Conservation (phyloP, 2,797 vertebrate genomes). For the Urocyon cinereoargenteus region DNA sequence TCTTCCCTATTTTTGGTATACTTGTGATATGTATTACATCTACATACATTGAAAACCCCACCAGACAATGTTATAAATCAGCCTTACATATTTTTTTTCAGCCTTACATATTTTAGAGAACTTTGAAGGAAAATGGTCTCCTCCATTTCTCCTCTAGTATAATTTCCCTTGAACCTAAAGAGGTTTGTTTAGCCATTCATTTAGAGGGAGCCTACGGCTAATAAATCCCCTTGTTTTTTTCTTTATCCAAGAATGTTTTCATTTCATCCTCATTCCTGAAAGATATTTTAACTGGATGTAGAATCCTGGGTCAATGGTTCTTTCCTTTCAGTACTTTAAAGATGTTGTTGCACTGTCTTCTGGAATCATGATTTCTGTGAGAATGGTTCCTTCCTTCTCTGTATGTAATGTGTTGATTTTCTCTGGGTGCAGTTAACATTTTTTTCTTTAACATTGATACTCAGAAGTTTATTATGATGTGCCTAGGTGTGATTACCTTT, state of each 20-base stretch:
- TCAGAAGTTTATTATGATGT: slow-evolving; percentile 21
- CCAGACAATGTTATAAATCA: neutral
- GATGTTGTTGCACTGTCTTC: neutral
- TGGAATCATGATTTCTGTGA: neutral
- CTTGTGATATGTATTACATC: neutral
- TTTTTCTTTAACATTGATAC: slow-evolving; percentile 23
- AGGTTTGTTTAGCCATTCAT: neutral
- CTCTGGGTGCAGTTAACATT: neutral
- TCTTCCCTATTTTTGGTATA: neutral
- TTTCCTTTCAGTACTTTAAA: neutral
- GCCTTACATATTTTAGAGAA: neutral
- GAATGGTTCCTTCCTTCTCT: neutral
- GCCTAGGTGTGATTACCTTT: slow-evolving; percentile 5
- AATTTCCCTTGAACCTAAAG: neutral
- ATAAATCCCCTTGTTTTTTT: neutral
- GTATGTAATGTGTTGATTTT: slow-evolving; percentile 9
- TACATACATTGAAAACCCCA: neutral
- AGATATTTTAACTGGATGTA: neutral
- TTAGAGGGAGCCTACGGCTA: neutral
- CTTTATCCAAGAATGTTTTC: slow-evolving; percentile 7
- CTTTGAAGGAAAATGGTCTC: neutral
- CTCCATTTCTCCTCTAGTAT: neutral
- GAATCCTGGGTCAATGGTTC: neutral
- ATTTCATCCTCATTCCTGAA: neutral
- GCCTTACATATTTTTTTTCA: slow-evolving; percentile 12